Evolutionary conservation across 2,888 invertebrate species (phyloP).

Genomic region (Sycophila texana): DNA sequence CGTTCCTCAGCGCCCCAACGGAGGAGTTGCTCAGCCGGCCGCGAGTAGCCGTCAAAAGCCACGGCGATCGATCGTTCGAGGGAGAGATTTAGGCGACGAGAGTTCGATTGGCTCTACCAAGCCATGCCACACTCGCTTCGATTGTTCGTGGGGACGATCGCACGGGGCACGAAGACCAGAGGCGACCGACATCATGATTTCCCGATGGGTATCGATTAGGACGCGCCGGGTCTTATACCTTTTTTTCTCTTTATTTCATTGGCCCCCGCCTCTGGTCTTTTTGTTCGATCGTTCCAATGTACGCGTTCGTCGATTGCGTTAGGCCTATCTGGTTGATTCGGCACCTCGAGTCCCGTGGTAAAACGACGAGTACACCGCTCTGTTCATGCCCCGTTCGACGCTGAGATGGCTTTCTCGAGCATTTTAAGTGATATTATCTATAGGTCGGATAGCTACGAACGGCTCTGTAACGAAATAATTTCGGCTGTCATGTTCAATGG

Average conservation of each 20-base stretch:
- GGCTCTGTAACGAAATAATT: constrained; percentile 50
- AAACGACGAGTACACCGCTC: neutral
- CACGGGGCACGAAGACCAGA: constrained; percentile 42
- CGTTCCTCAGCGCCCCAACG: constrained; percentile 62
- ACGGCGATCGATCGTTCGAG: constrained; percentile 34
- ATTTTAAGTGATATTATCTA: constrained; percentile 45
- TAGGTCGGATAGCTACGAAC: constrained; percentile 20
- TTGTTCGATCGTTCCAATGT: neutral
- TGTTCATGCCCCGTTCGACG: neutral
- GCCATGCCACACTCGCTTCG: neutral
- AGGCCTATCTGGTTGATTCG: neutral
- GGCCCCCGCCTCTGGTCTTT: neutral
- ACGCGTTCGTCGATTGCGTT: neutral
- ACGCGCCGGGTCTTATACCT: neutral
- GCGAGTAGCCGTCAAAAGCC: constrained; percentile 47
- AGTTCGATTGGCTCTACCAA: constrained; percentile 11
- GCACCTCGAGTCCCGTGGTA: constrained; percentile 24
- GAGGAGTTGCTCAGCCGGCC: constrained; percentile 17
- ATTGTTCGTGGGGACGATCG: constrained; percentile 6
- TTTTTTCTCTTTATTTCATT: neutral
- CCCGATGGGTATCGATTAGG: constrained; percentile 48
- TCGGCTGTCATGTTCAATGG: constrained; percentile 45
- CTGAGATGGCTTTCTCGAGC: neutral
- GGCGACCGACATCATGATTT: constrained; percentile 45
- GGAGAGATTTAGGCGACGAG: neutral